These are phyloP conservation scores for Lathronympha strigana DNA, from an alignment of 2,888 invertebrate genomes.

Conservation along the genomic window DNA sequence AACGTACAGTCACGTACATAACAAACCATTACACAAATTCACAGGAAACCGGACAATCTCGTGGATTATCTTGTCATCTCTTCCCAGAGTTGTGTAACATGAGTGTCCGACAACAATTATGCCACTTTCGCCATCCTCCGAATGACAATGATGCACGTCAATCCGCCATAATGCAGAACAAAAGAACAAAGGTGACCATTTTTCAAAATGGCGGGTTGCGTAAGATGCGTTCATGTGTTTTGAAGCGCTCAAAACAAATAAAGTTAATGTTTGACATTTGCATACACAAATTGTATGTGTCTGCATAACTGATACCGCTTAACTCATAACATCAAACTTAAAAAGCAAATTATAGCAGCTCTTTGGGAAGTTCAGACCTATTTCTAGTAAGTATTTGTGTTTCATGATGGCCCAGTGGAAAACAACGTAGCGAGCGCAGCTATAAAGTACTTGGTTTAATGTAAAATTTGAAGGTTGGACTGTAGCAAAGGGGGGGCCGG, in stretches of 20 bases:
- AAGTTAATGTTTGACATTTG: neutral
- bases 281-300: too few species aligned
- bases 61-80: constrained; percentile 31
- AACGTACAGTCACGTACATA: constrained; percentile 28
- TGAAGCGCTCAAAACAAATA: constrained; percentile 27
- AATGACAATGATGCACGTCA: constrained; percentile 36
- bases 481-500: too few species aligned
- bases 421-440: too few species aligned
- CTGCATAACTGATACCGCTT: too few species aligned
- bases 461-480: too few species aligned
- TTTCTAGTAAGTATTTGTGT: too few species aligned
- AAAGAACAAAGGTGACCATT: constrained; percentile 42
- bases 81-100: constrained; percentile 39
- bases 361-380: too few species aligned
- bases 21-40: constrained; percentile 35
- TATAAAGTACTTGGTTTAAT: too few species aligned
- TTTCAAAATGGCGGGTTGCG: constrained; percentile 34
- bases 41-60: constrained; percentile 39
- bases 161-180: constrained; percentile 36
- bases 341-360: too few species aligned
- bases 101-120: constrained; percentile 40
- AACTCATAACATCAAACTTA: too few species aligned
- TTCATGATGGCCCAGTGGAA: too few species aligned
- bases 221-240: constrained; percentile 34
- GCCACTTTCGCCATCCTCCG: constrained; percentile 37